Evolutionary conservation across 2,113 vertebrate species (phyloP), one percentile per base, ranked within the genome.

Genomic region (Hemicordylus capensis): DNA sequence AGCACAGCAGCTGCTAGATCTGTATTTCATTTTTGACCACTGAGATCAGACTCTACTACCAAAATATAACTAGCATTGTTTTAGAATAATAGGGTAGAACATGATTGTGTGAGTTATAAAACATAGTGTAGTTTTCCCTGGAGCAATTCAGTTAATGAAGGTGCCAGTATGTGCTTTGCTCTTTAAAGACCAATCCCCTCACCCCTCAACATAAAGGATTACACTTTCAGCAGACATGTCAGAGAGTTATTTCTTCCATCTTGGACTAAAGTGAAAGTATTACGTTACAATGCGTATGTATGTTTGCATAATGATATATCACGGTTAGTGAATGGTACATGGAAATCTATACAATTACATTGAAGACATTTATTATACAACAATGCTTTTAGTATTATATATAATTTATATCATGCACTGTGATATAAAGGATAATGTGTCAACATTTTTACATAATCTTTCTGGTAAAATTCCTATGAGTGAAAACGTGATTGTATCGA

Each of bases 331-430:
- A 80, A 83, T 86, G 22, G 59, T 85, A 59, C 84, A 90, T 89
- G 85, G 89, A 74, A 89, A 85, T 86, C 89, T 91, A 90, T 94
- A 93, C 91, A 90, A 93, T 93, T 89, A 93, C 89, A 88, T 91
- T 91, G 89, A 87, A 94, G 91, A 90, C 86, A 48, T 83, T 90
- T 89, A 88, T 93, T 94, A 92, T 86, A 91, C 88, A 34, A 24
- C 54, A 89, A 69, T 76, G 77, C 81, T 84, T 85, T 89, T 89
- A 79, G 44, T 61, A 89, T 84, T 80, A 54, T 54, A 87, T 91
- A 88, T 93, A 91, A 94, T 94, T 94, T 94, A 92, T 95, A 94
- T 84, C 90, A 93, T 88, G 89, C 79, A 72, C 64, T 91, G 85
- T 90, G 91, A 82, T 93, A 91, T 94, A 90, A 94, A 94, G 89